Conservation (phyloP, 2,113 vertebrate genomes). For the Dipodomys merriami region DNA sequence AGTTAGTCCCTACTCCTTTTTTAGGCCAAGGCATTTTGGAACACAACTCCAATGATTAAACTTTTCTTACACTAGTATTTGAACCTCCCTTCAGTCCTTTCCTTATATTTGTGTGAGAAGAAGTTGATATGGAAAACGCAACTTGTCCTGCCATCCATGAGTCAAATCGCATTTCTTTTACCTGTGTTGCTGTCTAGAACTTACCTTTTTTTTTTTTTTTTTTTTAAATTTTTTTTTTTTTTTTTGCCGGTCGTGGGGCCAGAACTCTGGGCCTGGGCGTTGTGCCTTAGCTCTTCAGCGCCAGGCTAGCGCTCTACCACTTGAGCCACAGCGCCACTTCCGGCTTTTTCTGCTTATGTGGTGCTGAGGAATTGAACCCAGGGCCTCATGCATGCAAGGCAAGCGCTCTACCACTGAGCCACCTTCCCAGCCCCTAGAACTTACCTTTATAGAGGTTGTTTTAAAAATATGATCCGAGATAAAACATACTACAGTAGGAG, state of each 20-base stretch:
- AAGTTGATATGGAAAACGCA: neutral
- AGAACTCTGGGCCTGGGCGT: too few species aligned
- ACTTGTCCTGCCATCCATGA: neutral
- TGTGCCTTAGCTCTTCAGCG: too few species aligned
- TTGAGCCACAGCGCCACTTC: too few species aligned
- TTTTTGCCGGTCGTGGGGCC: too few species aligned
- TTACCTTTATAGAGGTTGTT: neutral
- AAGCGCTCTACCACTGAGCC: too few species aligned
- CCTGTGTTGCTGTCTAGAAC: neutral
- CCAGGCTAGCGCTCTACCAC: too few species aligned
- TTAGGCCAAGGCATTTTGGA: neutral
- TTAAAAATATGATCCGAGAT: neutral
- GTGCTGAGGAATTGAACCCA: too few species aligned
- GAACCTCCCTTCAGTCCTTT: neutral
- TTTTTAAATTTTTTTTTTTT: too few species aligned
- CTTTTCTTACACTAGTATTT: neutral
- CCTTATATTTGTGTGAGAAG: neutral
- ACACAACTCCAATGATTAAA: neutral
- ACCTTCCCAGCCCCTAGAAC: too few species aligned
- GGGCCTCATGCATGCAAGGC: too few species aligned
- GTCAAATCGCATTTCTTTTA: neutral
- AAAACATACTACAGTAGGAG: neutral
- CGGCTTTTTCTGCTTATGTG: too few species aligned
- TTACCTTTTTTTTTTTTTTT: too few species aligned
- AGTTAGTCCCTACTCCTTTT: neutral